Conservation (phyloP, 2,888 invertebrate species). For the Eupithecia tripunctaria region DNA sequence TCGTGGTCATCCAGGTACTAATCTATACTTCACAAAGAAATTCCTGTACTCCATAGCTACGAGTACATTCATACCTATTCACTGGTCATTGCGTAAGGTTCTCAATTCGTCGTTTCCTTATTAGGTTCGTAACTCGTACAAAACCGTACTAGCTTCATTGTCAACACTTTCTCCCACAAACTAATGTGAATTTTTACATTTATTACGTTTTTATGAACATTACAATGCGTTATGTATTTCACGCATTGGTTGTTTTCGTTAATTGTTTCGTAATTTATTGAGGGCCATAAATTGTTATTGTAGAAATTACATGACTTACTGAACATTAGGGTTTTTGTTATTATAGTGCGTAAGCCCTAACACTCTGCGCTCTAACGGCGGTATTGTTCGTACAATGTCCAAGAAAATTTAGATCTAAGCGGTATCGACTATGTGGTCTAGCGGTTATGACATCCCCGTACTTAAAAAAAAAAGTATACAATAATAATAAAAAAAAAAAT, state of each 20-base stretch:
- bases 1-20: no score
- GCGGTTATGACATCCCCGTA: no score
- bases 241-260: conserved; percentile 2
- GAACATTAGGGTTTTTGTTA: no score
- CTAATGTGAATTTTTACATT: conserved; percentile 7
- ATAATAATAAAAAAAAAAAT: no score
- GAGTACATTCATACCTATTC: not conserved
- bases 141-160: conserved; percentile 28
- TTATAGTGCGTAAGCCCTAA: no score
- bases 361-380: no score
- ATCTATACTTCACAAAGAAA: conserved; percentile 8
- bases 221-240: conserved; percentile 2
- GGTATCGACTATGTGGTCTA: no score
- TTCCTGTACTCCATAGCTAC: not conserved
- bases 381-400: no score
- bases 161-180: conserved; percentile 15
- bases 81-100: conserved; percentile 36
- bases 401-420: no score
- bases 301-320: not conserved
- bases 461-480: no score
- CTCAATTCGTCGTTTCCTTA: conserved; percentile 49
- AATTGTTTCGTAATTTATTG: not conserved
- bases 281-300: not conserved
- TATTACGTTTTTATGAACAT: conserved; percentile 5
- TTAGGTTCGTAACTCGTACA: conserved; percentile 40